Base-by-base conservation (phyloP, 2,888 invertebrate genomes). In the Rhamnusium bicolor region DNA sequence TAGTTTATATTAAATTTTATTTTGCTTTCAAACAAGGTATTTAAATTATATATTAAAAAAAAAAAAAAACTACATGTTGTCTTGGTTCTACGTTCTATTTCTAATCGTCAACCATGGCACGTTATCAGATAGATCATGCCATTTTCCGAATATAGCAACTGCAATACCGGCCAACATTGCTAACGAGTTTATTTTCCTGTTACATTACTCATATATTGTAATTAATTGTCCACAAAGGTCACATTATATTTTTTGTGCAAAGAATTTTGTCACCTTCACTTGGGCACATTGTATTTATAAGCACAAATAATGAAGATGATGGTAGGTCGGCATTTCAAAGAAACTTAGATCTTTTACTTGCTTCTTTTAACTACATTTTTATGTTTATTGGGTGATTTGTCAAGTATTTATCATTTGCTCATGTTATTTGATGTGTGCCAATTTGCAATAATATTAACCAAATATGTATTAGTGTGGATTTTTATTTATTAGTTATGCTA, bases 141-240 rank as follows among this genome's bases (percentile, higher is more conserved):
- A 69, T 69, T 69, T 69, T 61, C 61, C 69, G n/a, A 69, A 69
- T 69, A 69, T 69, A 69, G 69, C 69, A 69, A 21, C 61, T n/a
- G 61, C 61, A 61, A 14, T 32, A 61, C 61, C 61, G 21, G 51
- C 65, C 40, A 65, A 51, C 65, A 51, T 65, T 65, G 27, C 49
- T 24, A 21, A 47, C 47, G 27, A 29, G 51, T 49, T 51, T 65
- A 18, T 53, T 53, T 21, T 19, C 12, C 53, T 53, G 53, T 53
- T 19, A 21, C 49, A 49, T 65, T 65, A 51, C 51, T 29, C 21
- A 65, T 24, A 29, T 51, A 49, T 40, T 40, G 40, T 40, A 40
- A 40, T 40, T 40, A 40, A 40, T 40, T n/a, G 40, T 40, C 40
- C 40, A 40, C 40, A 40, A 40, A 40, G 40, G 40, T 40, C 40